Base-by-base conservation (phyloP, 2,888 invertebrate species). In the Melanostoma scalare region DNA sequence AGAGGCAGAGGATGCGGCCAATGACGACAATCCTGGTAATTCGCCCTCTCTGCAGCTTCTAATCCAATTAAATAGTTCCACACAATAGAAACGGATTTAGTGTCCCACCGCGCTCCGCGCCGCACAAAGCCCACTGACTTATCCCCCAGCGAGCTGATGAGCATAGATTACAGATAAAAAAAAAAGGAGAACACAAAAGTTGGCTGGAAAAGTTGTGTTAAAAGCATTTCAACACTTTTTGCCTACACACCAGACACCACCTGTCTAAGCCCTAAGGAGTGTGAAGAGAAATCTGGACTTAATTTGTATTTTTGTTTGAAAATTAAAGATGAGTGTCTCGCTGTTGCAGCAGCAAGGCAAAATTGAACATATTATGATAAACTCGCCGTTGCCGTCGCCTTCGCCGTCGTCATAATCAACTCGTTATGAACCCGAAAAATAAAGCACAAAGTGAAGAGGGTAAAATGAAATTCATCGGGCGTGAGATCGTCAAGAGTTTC, bases 11-110 rank as follows among this genome's bases (percentile, higher is more conserved):
- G 5, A 33, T 44, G 20, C 20, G 40, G 10, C 6, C 48, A 55
- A 52, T 72, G 35, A 65, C 65, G 53, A 30, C 46, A 78, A 61
- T 48, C 52, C 52, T 52, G 52, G 65, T 52, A 46, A 78, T 67
- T 60, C 75, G 10, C 40, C 50, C 33, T 30, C 10, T 50, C 10
- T 33, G 20, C 50, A 44, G 2, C 9, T 52, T 33, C 30, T 73
- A 61, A 79, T 79, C 55, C 40, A 79, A 73, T 79, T 73, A 73
- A 68, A 79, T 73, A 79, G 67, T 79, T 73, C 46, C 46, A 50
- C 53, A 61, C 38, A 79, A 73, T 50, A 38, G 42, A 42, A 68
- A 1, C 40, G 55, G 10, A 56, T 44, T 44, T 56, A 20, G 20
- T n/a, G n/a, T n/a, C n/a, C n/a, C n/a, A n/a, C n/a, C n/a, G n/a